Percentiles rank a stretch among this genome's conserved stretches.
phyloP scores from a whole-genome alignment of 1,140 invertebrate species.

The Calycopis cecrops region DNA sequence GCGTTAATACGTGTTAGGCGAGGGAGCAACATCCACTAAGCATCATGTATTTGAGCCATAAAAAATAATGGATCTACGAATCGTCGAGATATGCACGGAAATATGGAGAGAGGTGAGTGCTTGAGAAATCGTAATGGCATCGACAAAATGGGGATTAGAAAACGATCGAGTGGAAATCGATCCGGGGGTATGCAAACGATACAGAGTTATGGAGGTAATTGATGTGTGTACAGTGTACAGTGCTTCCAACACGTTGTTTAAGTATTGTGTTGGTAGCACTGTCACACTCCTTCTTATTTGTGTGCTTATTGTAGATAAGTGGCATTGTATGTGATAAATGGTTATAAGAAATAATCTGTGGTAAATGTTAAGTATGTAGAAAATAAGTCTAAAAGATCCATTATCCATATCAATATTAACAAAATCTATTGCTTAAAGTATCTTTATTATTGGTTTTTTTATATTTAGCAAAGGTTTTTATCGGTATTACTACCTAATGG shows the following conservation, averaged over 20 bases:
- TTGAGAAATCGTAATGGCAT: constrained; percentile 70
- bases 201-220: constrained; percentile 28
- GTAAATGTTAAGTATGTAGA: too few relatives aligned
- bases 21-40: constrained; percentile 46
- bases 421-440: too few relatives aligned
- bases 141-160: constrained; percentile 71
- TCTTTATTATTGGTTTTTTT: too few relatives aligned
- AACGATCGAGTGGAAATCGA: constrained; percentile 67
- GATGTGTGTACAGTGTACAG: constrained; percentile 4
- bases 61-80: constrained; percentile 74
- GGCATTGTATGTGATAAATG: not conserved
- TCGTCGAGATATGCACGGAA: constrained; percentile 71
- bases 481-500: too few relatives aligned
- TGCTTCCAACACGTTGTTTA: not conserved
- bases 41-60: constrained; percentile 67
- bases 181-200: constrained; percentile 46
- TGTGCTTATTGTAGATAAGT: too few relatives aligned
- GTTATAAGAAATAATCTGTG: too few relatives aligned
- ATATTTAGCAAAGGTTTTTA: too few relatives aligned
- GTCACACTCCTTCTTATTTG: too few relatives aligned
- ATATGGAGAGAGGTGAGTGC: constrained; percentile 60
- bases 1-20: constrained; percentile 11
- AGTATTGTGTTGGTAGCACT: too few relatives aligned
- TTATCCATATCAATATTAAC: too few relatives aligned
- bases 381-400: too few relatives aligned